Evolutionary conservation across 2,797 vertebrate genomes (phyloP).

Genomic region (Erethizon dorsatum): DNA sequence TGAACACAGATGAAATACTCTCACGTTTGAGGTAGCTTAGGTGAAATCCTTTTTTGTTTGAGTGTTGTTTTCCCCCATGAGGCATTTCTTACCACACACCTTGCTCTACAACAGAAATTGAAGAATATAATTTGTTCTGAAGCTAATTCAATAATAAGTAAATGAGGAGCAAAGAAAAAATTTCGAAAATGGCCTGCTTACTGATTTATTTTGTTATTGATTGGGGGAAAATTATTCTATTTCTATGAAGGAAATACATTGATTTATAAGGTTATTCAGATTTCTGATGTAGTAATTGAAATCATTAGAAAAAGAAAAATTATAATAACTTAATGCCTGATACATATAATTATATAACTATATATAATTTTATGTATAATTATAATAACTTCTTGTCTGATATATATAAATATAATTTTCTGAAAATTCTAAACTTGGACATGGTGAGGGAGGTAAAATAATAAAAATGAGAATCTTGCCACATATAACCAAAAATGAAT

Average conservation of each 20-base stretch:
- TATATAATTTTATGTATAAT: background rate
- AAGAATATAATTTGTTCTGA: background rate
- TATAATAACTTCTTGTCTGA: background rate
- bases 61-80: background rate
- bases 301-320: background rate
- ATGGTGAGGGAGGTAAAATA: background rate
- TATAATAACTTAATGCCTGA: background rate
- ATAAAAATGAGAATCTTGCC: background rate
- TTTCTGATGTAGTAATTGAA: background rate
- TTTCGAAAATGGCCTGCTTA: background rate
- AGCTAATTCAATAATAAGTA: background rate
- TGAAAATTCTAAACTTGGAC: background rate
- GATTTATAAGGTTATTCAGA: background rate
- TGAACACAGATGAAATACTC: background rate
- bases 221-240: background rate
- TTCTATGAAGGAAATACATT: background rate
- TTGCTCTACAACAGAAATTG: background rate
- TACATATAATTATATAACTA: background rate
- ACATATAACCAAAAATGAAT: background rate
- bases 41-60: background rate
- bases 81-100: background rate
- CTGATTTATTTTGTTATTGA: background rate
- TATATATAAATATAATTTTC: background rate
- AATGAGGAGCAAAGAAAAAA: background rate
- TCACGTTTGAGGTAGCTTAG: background rate